Conservation (phyloP, 2,888 invertebrate species). For the Sipunculus nudus region DNA sequence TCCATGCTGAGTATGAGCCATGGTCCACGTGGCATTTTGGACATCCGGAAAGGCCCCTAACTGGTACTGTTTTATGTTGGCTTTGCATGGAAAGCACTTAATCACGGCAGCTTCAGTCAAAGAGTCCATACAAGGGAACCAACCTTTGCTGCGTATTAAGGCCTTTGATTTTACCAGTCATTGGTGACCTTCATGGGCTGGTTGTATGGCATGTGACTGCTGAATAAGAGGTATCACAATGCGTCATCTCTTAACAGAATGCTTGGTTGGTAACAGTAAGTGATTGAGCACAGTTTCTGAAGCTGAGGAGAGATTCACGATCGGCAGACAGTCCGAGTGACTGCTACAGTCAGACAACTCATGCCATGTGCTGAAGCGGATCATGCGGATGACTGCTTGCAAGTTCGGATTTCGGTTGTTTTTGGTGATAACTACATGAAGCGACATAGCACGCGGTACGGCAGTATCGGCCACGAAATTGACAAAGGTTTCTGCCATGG, state of each 20-base stretch:
- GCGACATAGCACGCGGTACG: too few relatives aligned
- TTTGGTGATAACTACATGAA: too few relatives aligned
- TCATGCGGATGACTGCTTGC: too few relatives aligned
- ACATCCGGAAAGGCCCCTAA: neutral
- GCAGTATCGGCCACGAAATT: too few relatives aligned
- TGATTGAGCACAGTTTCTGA: too few relatives aligned
- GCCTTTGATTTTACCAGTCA: slow-evolving; percentile 36
- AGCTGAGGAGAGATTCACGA: too few relatives aligned
- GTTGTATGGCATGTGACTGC: slow-evolving; percentile 24
- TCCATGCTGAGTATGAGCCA: slow-evolving; percentile 26
- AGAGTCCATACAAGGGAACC: slow-evolving; percentile 34
- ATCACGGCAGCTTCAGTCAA: slow-evolving; percentile 16
- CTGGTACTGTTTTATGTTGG: slow-evolving; percentile 4
- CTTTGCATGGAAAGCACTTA: slow-evolving; percentile 21
- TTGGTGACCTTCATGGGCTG: slow-evolving; percentile 41
- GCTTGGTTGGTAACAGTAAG: neutral
- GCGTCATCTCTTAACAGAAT: neutral
- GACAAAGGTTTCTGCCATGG: too few relatives aligned
- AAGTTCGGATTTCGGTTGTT: too few relatives aligned
- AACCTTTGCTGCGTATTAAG: slow-evolving; percentile 36
- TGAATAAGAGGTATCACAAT: slow-evolving; percentile 23
- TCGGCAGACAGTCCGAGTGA: too few relatives aligned
- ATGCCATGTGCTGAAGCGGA: too few relatives aligned
- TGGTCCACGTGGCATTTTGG: neutral
- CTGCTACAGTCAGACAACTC: too few relatives aligned